Evolutionary conservation across 1,140 invertebrate species (phyloP).

Genomic region (Neodiprion fabricii): DNA sequence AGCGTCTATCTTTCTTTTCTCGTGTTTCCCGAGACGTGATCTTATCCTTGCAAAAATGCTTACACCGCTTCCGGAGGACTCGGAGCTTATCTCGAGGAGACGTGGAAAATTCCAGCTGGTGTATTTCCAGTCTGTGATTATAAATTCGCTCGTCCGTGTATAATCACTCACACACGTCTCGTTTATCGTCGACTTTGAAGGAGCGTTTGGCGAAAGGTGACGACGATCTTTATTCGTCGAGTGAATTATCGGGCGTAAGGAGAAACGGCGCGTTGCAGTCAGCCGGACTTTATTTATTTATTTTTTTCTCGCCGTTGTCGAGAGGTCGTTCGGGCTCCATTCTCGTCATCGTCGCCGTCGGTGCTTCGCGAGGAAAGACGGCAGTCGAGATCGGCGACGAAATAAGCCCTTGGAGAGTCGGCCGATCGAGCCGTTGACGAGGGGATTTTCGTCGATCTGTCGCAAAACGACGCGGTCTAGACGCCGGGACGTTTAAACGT

Average conservation of each 20-base stretch:
- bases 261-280: conserved; percentile 18
- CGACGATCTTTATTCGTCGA: conserved; percentile 1
- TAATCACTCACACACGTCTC: too few relatives aligned
- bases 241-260: neutral
- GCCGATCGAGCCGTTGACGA: neutral
- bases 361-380: neutral
- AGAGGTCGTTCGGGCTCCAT: neutral
- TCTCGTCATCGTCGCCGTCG: neutral
- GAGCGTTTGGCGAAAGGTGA: neutral
- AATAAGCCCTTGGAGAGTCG: neutral
- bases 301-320: too few relatives aligned
- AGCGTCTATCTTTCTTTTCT: neutral
- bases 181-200: conserved; percentile 10
- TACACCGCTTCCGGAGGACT: neutral
- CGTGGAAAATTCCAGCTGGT: conserved; percentile 33
- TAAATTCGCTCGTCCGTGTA: conserved; percentile 10
- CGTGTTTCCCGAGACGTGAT: neutral
- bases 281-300: conserved; percentile 7
- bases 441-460: neutral
- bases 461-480: neutral
- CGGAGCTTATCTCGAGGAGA: neutral
- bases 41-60: neutral
- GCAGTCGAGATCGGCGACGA: neutral
- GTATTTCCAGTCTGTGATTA: conserved; percentile 32
- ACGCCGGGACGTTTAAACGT: neutral